phyloP scores from a whole-genome alignment of 2,888 invertebrate species.

The Sminthurinus aureus region DNA sequence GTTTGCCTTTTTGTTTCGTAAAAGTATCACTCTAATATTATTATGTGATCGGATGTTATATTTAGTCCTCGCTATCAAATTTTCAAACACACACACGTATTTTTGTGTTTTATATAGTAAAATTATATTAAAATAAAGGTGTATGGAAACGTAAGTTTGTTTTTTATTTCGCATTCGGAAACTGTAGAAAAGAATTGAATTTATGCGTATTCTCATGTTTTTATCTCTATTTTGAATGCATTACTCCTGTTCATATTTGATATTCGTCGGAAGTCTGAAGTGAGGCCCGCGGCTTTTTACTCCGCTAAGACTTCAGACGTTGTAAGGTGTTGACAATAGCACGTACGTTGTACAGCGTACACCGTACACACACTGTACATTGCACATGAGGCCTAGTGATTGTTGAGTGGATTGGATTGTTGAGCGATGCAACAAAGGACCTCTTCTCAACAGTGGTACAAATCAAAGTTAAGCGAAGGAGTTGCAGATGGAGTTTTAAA shows the following conservation, averaged over 20 bases:
- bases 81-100: too few relatives aligned
- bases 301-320: background rate
- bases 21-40: too few relatives aligned
- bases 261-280: background rate
- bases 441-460: background rate
- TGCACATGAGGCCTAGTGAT: background rate
- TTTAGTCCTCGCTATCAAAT: too few relatives aligned
- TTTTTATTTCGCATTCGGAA: too few relatives aligned
- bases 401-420: too few relatives aligned
- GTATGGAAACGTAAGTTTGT: too few relatives aligned
- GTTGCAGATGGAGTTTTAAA: conserved; percentile 8
- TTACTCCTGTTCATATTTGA: background rate
- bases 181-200: background rate
- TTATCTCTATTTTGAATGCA: background rate
- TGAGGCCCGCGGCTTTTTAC: background rate
- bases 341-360: background rate
- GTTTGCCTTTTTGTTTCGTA: too few relatives aligned
- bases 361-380: too few relatives aligned
- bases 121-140: too few relatives aligned
- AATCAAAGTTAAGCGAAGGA: background rate
- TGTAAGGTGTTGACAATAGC: background rate
- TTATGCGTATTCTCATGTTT: background rate
- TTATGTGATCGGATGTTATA: too few relatives aligned
- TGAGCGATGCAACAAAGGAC: conserved; percentile 5
- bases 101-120: too few relatives aligned